Conservation (phyloP, 2,797 vertebrate species). For the Triplophysa yarkandensis region DNA sequence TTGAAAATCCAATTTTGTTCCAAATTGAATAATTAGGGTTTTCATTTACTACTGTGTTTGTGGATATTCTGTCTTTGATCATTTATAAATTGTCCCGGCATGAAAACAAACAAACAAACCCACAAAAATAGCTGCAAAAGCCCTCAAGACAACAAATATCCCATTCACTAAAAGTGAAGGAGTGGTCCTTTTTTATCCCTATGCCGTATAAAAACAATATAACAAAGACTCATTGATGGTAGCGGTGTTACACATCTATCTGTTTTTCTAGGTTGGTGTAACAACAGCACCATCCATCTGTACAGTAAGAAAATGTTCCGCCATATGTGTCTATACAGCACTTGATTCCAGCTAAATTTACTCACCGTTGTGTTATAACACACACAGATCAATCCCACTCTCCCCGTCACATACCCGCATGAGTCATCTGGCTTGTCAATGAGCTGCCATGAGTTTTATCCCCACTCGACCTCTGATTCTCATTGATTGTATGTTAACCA, state of each 20-base stretch:
- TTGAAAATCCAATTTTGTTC: no score
- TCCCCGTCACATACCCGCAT: neutral
- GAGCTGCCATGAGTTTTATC: neutral
- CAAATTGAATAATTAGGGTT: no score
- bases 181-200: no score
- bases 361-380: neutral
- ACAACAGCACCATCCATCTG: constrained; percentile 8
- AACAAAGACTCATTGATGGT: neutral
- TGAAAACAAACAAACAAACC: neutral
- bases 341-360: neutral
- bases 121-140: neutral
- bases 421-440: neutral
- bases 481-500: neutral
- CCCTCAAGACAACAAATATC: neutral
- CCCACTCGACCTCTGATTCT: neutral
- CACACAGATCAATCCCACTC: neutral
- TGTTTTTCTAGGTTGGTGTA: neutral
- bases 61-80: no score
- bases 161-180: neutral
- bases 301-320: neutral
- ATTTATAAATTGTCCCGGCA: neutral
- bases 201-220: neutral
- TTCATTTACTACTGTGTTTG: no score
- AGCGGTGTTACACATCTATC: neutral
- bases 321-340: neutral